Conservation (phyloP, 2,888 invertebrate species). For the Chaetoderma sp. region DNA sequence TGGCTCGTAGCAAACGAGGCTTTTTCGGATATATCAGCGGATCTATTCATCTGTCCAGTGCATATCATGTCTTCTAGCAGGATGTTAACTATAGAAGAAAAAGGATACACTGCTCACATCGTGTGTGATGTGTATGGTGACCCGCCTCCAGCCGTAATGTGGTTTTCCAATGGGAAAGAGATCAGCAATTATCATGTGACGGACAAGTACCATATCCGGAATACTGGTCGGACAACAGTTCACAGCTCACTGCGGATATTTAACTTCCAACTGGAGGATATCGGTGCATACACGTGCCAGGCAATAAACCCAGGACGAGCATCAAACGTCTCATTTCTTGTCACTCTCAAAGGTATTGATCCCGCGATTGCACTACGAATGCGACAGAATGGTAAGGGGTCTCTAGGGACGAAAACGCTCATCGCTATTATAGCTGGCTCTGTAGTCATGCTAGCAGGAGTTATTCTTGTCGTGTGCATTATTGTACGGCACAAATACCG, state of each 20-base stretch:
- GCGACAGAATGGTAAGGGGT: background rate
- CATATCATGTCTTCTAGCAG: constrained; percentile 52
- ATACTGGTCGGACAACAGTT: constrained; percentile 31
- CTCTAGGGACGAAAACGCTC: no score
- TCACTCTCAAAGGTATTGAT: constrained; percentile 46
- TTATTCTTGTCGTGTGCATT: constrained; percentile 41
- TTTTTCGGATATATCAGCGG: constrained; percentile 44
- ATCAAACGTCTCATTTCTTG: constrained; percentile 40
- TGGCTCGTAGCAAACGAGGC: constrained; percentile 38
- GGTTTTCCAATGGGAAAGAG: constrained; percentile 45
- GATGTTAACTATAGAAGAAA: constrained; percentile 35
- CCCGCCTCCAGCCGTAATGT: constrained; percentile 47
- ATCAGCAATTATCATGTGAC: constrained; percentile 31
- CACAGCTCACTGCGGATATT: constrained; percentile 44
- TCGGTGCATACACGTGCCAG: constrained; percentile 51
- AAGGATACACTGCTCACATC: constrained; percentile 35
- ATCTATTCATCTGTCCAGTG: constrained; percentile 52
- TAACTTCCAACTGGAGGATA: constrained; percentile 49
- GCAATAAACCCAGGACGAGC: constrained; percentile 51
- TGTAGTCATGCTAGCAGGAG: constrained; percentile 43
- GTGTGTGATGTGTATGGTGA: constrained; percentile 50
- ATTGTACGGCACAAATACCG: constrained; percentile 43
- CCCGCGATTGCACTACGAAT: constrained; percentile 20
- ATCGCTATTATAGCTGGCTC: constrained; percentile 50
- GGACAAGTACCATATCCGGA: constrained; percentile 40